Evolutionary conservation across 2,888 invertebrate genomes (phyloP), one percentile per base, ranked within the genome.

Genomic region (Tachina fera): DNA sequence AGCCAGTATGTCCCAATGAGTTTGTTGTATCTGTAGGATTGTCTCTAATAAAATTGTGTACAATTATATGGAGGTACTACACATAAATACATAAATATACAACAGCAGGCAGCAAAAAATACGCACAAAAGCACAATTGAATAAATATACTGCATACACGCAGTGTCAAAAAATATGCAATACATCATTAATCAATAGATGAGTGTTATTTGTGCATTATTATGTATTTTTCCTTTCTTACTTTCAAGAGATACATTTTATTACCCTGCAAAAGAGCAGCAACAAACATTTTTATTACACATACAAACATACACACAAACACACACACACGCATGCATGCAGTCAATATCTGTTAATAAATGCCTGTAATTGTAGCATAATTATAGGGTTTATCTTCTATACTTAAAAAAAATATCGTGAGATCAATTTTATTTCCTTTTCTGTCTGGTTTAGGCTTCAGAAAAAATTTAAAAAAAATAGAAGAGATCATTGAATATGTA

Each of bases 1-100:
- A 49, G 51, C 49, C 41, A 61, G 53, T 22, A 71, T 71, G 56
- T 71, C 19, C 19, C 67, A 67, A 60, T 75, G 67, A 60, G 61
- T 68, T 74, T 31, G 31, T 31, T 31, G 49, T 65, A 72, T 70
- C 70, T 72, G 56, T 72, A 80, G 67, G 43, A 71, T 60, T 75
- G 75, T 79, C 78, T 83, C 76, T 83, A 86, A 86, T 86, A 86
- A 86, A 79, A 86, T 86, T 83, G 83, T 86, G 61, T 80, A 80
- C 83, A 86, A 86, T 86, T 86, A 70, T 86, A 86, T 86, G 86
- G 79, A 79, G 86, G 86, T 83, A 86, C 82, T 76, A 72, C 79
- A 82, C 39, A 65, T 22, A 61, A 47, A 49, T 13, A 6, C 43
- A 61, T 47, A 61, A 31, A 31, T 31, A 31, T n/a, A 53, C 43